Evolutionary conservation across 2,113 vertebrate genomes (phyloP).

Genomic region (Calidris pygmaea): DNA sequence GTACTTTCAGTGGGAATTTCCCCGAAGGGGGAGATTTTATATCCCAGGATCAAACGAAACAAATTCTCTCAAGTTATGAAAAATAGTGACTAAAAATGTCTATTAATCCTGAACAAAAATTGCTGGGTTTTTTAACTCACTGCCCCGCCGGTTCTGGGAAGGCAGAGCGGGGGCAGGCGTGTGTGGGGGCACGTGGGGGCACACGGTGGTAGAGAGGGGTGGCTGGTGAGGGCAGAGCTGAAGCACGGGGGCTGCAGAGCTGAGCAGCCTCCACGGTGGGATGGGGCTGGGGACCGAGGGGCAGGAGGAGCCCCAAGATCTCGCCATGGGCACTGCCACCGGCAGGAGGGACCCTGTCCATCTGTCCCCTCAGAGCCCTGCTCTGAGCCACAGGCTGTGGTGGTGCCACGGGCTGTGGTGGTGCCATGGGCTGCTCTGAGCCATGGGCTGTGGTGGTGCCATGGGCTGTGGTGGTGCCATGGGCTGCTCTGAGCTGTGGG

Average conservation of each 20-base stretch:
- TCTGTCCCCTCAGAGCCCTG: not conserved
- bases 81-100: not conserved
- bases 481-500: not conserved
- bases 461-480: not conserved
- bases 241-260: rapidly evolving
- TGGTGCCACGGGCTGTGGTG: not conserved
- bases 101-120: not conserved
- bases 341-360: rapidly evolving
- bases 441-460: not conserved
- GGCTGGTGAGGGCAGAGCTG: rapidly evolving
- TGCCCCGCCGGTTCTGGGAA: not conserved
- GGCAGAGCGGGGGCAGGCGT: not conserved
- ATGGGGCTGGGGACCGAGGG: too few species aligned
- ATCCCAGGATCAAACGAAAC: slow-evolving; percentile 21
- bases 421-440: not conserved
- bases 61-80: slow-evolving; percentile 21
- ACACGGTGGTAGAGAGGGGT: not conserved
- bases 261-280: rapidly evolving
- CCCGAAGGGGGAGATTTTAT: slow-evolving; percentile 20
- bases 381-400: not conserved
- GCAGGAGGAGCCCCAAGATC: not conserved
- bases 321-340: not conserved
- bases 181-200: rapidly evolving
- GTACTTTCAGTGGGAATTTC: slow-evolving; percentile 19
- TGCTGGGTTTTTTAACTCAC: not conserved